Conservation (phyloP, 2,888 invertebrate genomes). For the Orchestes rusci region DNA sequence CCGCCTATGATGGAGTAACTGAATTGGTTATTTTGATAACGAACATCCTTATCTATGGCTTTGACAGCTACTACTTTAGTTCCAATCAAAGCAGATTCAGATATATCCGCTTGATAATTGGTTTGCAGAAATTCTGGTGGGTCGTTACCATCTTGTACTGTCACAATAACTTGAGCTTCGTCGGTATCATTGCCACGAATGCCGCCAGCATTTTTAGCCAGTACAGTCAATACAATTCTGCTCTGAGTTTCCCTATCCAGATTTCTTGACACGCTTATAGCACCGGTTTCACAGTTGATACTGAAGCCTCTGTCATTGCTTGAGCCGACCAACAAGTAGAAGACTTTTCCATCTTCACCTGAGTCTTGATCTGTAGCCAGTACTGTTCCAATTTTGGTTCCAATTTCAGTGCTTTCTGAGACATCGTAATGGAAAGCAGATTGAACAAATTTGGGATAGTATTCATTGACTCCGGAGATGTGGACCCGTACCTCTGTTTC, state of each 20-base stretch:
- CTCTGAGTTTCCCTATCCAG: conserved; percentile 84
- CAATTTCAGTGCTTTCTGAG: conserved; percentile 83
- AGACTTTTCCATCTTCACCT: conserved; percentile 81
- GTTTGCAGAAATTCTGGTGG: conserved; percentile 85
- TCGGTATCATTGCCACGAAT: conserved; percentile 93
- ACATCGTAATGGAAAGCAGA: conserved; percentile 89
- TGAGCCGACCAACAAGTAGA: conserved; percentile 82
- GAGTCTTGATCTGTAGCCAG: conserved; percentile 86
- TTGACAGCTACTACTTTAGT: conserved; percentile 69
- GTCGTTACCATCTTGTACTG: conserved; percentile 93
- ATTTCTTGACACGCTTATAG: conserved; percentile 73
- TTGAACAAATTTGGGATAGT: conserved; percentile 79
- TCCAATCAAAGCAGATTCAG: conserved; percentile 63
- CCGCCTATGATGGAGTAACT: conserved; percentile 84
- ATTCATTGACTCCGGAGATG: conserved; percentile 83
- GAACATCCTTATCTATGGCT: conserved; percentile 86
- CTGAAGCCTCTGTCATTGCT: conserved; percentile 88
- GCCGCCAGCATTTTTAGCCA: conserved; percentile 92
- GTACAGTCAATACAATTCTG: conserved; percentile 79
- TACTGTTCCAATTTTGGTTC: conserved; percentile 76
- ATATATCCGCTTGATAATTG: conserved; percentile 69
- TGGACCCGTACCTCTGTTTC: conserved; percentile 65
- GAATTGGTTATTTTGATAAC: conserved; percentile 86
- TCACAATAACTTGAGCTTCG: conserved; percentile 88
- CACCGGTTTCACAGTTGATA: conserved; percentile 76